Percentiles rank a stretch among this genome's conserved stretches.
Evolutionary conservation across 2,113 vertebrate genomes (phyloP).

Genomic region (Apeltes quadracus): DNA sequence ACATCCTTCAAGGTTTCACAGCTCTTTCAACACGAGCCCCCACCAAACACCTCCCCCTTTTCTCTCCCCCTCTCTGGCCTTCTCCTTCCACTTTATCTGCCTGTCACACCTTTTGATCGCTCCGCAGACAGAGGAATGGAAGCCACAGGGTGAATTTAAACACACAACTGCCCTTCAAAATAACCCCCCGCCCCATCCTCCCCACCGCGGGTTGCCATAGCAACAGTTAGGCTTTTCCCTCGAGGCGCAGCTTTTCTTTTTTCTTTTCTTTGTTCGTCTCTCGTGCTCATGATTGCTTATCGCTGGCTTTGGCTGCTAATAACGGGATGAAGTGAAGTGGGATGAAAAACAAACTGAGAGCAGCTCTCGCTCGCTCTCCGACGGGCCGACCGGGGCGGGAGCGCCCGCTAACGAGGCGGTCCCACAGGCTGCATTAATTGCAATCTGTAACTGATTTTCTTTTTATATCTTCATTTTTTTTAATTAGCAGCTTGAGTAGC

Average conservation of each 20-base stretch:
- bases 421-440: conserved; percentile 73
- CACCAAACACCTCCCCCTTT: not conserved
- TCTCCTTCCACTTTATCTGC: conserved; percentile 43
- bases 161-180: conserved; percentile 56
- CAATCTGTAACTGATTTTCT: conserved; percentile 81
- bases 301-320: conserved; percentile 73
- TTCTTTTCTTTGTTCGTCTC: conserved; percentile 2
- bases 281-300: conserved; percentile 56
- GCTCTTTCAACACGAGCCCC: not conserved
- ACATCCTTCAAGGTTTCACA: conserved; percentile 22
- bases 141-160: conserved; percentile 43
- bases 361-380: conserved; percentile 1
- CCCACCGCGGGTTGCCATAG: conserved; percentile 72
- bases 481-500: conserved; percentile 81
- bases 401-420: conserved; percentile 64
- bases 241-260: conserved; percentile 38
- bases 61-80: not conserved
- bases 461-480: conserved; percentile 66
- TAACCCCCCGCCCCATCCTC: no score
- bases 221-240: conserved; percentile 73
- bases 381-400: conserved; percentile 60
- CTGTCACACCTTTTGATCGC: conserved; percentile 62
- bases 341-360: conserved; percentile 67
- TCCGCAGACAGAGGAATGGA: conserved; percentile 39
- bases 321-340: conserved; percentile 58